Percentiles rank a stretch among this genome's conserved stretches.
Conservation (phyloP, 2,113 vertebrate species). For the Gymnarchus niloticus region DNA sequence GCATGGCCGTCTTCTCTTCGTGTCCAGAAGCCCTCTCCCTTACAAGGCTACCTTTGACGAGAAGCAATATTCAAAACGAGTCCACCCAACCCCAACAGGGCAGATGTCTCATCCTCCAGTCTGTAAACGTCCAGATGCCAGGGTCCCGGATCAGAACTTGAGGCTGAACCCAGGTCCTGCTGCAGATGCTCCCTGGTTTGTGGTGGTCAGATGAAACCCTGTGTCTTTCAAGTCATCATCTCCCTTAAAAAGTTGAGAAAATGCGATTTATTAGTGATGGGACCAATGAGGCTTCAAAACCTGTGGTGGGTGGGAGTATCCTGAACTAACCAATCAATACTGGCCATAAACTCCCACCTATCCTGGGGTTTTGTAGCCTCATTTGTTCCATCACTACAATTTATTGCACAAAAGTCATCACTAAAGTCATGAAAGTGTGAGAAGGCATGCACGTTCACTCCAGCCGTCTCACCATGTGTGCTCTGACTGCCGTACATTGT, state of each 20-base stretch:
- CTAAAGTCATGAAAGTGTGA: background rate
- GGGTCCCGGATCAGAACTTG: conserved; percentile 71
- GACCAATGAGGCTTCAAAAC: too few relatives aligned
- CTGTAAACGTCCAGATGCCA: background rate
- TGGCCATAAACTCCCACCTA: too few relatives aligned
- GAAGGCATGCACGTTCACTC: background rate
- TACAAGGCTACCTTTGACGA: background rate
- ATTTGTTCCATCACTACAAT: too few relatives aligned
- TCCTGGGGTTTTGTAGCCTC: too few relatives aligned
- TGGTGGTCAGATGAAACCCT: conserved; percentile 91
- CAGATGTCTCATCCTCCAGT: background rate
- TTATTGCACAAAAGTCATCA: too few relatives aligned
- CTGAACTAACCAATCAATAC: too few relatives aligned
- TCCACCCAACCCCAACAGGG: background rate
- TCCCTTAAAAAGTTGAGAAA: conserved; percentile 73
- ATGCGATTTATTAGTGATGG: too few relatives aligned
- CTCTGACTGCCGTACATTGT: background rate
- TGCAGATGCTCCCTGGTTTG: conserved; percentile 89
- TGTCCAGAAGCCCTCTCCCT: background rate
- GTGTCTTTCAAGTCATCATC: conserved; percentile 92
- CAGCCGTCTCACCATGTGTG: background rate
- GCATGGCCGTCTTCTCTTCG: background rate
- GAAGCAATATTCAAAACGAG: background rate
- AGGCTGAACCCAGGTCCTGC: conserved; percentile 94
- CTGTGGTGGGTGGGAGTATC: too few relatives aligned